Evolutionary conservation across 2,113 vertebrate genomes (phyloP).

Genomic region (Dunckerocampus dactyliophorus): DNA sequence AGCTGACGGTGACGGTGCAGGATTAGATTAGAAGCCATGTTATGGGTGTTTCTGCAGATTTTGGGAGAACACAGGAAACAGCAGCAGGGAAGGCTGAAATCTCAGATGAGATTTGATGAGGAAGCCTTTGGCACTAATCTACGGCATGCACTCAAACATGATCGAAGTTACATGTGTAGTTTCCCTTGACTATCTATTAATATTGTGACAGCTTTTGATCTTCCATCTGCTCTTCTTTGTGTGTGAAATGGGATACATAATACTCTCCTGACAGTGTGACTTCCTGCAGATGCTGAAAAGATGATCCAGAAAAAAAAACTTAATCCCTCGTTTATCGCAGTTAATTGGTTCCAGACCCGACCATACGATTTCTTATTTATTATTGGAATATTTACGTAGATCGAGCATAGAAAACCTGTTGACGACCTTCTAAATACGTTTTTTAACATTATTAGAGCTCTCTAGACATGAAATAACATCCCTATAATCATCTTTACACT

Average conservation of each 20-base stretch:
- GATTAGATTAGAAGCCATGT: conserved; percentile 46
- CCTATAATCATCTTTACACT: no score
- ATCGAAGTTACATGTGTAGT: conserved; percentile 16
- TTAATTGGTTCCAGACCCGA: background rate
- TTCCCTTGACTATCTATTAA: conserved; percentile 29
- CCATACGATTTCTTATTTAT: no score
- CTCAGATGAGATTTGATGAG: conserved; percentile 53
- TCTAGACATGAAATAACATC: no score
- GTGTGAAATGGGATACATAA: conserved; percentile 17
- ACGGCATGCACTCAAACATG: conserved; percentile 25
- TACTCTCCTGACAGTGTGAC: conserved; percentile 8
- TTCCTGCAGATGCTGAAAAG: conserved; percentile 5
- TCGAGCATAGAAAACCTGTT: no score
- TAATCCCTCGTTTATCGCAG: no score
- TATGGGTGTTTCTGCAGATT: conserved; percentile 44
- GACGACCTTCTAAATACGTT: no score
- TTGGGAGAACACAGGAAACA: conserved; percentile 30
- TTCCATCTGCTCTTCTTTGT: conserved; percentile 35
- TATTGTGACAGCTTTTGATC: conserved; percentile 41
- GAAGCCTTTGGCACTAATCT: conserved; percentile 62
- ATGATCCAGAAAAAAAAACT: background rate
- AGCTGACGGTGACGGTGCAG: conserved; percentile 29
- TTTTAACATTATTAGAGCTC: no score
- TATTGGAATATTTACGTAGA: no score
- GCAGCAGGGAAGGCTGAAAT: conserved; percentile 34